Conservation (phyloP, 2,113 vertebrate species). For the Ammodytes marinus region DNA sequence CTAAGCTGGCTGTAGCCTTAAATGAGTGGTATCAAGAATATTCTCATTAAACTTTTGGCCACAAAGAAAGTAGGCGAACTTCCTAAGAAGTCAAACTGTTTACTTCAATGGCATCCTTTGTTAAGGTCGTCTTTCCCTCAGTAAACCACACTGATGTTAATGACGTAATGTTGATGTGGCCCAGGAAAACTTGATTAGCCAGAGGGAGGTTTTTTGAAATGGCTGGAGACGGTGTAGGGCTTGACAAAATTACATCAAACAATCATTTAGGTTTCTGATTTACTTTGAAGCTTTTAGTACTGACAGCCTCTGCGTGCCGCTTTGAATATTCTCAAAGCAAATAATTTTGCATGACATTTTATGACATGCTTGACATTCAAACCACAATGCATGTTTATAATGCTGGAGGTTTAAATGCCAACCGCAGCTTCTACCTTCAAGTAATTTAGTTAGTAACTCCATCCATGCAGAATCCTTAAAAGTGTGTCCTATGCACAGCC, state of each 20-base stretch:
- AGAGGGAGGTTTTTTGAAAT: constrained; percentile 8
- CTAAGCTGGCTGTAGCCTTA: neutral
- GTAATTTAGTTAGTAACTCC: constrained; percentile 16
- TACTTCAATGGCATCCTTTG: neutral
- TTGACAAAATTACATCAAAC: constrained; percentile 43
- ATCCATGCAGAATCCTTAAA: neutral
- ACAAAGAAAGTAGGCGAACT: neutral
- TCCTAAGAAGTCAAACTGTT: neutral
- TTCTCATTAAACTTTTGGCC: neutral
- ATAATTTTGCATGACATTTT: constrained; percentile 26
- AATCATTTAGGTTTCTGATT: constrained; percentile 38
- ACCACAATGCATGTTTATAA: constrained; percentile 33
- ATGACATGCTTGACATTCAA: constrained; percentile 48
- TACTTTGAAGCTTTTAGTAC: constrained; percentile 49
- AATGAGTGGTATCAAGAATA: neutral
- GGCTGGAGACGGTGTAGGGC: constrained; percentile 3
- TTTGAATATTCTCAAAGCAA: constrained; percentile 46
- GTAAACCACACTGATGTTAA: neutral
- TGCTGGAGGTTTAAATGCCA: constrained; percentile 31
- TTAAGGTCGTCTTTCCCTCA: neutral
- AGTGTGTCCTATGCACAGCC: too few relatives aligned
- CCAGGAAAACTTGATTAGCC: constrained; percentile 34
- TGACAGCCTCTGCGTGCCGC: constrained; percentile 31
- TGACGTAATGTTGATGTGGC: constrained; percentile 13
- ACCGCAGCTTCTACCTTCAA: constrained; percentile 13